phyloP scores from a whole-genome alignment of 1,140 invertebrate species.

The Drosophila sp. region DNA sequence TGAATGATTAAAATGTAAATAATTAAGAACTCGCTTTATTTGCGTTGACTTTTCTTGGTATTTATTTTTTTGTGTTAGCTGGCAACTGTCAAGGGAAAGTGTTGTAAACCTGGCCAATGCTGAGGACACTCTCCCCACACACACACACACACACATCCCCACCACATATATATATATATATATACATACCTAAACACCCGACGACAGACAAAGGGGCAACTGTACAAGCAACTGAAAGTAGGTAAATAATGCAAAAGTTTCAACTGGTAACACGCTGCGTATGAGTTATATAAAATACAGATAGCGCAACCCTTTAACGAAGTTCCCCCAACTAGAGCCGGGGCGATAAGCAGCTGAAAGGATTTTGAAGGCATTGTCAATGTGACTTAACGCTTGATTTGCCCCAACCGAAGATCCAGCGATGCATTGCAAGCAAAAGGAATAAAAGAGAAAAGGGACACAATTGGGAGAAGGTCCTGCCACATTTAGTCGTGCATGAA shows the following conservation, averaged over 20 bases:
- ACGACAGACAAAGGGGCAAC: constrained; percentile 15
- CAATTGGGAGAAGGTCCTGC: constrained; percentile 6
- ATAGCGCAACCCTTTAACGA: constrained; percentile 14
- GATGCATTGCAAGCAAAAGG: constrained; percentile 63
- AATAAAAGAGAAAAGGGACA: constrained; percentile 38
- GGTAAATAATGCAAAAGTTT: constrained; percentile 55
- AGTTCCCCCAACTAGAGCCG: constrained; percentile 4
- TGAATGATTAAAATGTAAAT: constrained; percentile 70
- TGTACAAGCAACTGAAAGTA: constrained; percentile 11
- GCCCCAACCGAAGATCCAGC: constrained; percentile 56
- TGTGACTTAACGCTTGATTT: constrained; percentile 76
- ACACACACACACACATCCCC: constrained; percentile 9
- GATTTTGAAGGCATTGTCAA: constrained; percentile 40
- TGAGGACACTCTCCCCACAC: constrained; percentile 2
- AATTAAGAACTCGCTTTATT: constrained; percentile 61
- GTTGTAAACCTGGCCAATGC: constrained; percentile 1
- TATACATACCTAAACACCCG: too few relatives aligned
- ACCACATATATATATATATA: too few relatives aligned
- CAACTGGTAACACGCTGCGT: constrained; percentile 38
- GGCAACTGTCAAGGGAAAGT: constrained; percentile 15
- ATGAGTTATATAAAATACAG: constrained; percentile 37
- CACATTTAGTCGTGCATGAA: constrained; percentile 69
- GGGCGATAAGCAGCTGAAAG: constrained; percentile 37
- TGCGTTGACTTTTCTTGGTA: constrained; percentile 37
- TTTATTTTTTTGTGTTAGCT: too few relatives aligned